phyloP scores from a whole-genome alignment of 1,140 invertebrate genomes.

The Battus philenor region DNA sequence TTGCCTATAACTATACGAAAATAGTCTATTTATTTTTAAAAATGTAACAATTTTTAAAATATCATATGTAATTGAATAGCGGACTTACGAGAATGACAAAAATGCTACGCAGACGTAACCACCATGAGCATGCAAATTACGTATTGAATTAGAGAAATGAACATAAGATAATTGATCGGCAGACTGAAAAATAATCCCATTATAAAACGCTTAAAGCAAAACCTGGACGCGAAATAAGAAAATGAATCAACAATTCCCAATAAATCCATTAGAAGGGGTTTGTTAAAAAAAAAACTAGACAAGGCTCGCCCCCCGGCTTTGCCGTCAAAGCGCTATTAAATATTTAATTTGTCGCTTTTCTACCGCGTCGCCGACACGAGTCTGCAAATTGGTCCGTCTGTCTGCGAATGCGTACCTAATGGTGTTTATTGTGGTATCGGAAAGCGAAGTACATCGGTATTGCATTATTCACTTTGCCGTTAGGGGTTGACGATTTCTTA shows the following conservation, averaged over 20 bases:
- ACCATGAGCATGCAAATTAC: too few species aligned
- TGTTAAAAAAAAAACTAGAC: constrained; percentile 1
- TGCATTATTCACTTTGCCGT: background rate
- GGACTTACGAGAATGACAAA: too few species aligned
- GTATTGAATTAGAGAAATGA: too few species aligned
- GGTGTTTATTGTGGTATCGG: constrained; percentile 13
- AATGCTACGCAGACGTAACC: too few species aligned
- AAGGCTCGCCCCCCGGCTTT: constrained; percentile 12
- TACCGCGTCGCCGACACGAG: constrained; percentile 24
- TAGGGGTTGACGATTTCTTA: constrained; percentile 4
- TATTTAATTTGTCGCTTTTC: constrained; percentile 54
- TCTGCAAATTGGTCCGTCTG: constrained; percentile 31
- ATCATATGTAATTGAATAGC: too few species aligned
- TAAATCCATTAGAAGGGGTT: constrained; percentile 14
- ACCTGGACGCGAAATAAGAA: constrained; percentile 1
- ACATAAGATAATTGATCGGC: too few species aligned
- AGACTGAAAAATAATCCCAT: too few species aligned
- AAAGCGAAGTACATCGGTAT: background rate
- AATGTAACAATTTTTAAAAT: too few species aligned
- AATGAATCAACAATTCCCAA: constrained; percentile 9
- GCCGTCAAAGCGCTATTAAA: constrained; percentile 40
- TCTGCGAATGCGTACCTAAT: constrained; percentile 7
- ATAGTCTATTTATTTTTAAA: too few species aligned
- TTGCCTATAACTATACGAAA: too few species aligned
- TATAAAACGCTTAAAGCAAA: too few species aligned